These are phyloP conservation scores for Sorex maritimensis DNA, from an alignment of 2,797 vertebrate genomes.

Conservation along the genomic window DNA sequence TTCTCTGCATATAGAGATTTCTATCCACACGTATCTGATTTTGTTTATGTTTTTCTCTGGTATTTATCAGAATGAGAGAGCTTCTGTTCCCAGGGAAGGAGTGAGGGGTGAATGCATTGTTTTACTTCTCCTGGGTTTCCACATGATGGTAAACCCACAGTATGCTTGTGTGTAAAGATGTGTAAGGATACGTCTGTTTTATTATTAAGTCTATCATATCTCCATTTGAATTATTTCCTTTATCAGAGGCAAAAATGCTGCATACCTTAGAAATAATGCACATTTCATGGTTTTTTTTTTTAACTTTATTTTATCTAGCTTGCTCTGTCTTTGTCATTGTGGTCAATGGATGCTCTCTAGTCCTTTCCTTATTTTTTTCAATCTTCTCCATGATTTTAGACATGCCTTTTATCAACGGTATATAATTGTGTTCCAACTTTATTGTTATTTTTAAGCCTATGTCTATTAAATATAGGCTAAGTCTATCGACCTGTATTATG, in stretches of 20 bases:
- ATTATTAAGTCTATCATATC: neutral
- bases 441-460: neutral
- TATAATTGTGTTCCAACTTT: slow-evolving; percentile 24
- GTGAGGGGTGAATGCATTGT: no score
- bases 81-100: no score
- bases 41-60: no score
- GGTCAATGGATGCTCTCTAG: neutral
- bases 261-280: no score
- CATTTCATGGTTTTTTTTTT: neutral
- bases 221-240: neutral
- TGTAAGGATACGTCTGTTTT: neutral
- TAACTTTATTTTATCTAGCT: neutral
- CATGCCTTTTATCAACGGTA: neutral
- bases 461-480: neutral
- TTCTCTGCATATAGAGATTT: no score
- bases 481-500: neutral
- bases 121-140: no score
- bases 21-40: no score
- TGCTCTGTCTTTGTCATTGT: neutral
- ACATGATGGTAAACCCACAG: no score
- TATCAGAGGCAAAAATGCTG: neutral
- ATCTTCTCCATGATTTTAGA: neutral
- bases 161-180: no score
- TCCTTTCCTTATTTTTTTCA: neutral
- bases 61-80: no score